Evolutionary conservation across 2,888 invertebrate species (phyloP), one percentile per base, ranked within the genome.

Genomic region (Lepas anatifera): DNA sequence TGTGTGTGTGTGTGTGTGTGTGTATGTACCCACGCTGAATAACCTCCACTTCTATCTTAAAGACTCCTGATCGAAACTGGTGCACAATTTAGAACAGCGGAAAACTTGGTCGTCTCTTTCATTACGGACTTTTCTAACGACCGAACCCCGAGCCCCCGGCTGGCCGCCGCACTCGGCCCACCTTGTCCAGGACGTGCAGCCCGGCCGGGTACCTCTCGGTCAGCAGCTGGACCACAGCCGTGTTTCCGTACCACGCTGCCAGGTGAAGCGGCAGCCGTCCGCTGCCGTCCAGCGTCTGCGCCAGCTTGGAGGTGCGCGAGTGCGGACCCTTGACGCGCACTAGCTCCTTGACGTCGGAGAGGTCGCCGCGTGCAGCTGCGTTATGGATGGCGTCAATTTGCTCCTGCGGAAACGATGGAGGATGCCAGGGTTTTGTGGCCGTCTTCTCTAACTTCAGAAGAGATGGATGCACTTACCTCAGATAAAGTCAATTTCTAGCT

Each of bases 251-350:
- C 72, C 92, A 83, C 0, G 89, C 88, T 1, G 93, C 92, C 18
- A 91, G 89, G 79, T 95, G 95, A 71, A 95, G 82, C 0, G 94
- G 92, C 4, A 92, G 89, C 29, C 92, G 87, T 3, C 92, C 91
- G 76, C 89, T 87, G 50, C 78, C 76, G 79, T 95, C 92, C 75
- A 58, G 35, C 22, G 58, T 35, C 58, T 58, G 58, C 22, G 35
- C 35, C 58, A 58, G 35, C 35, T 89, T 86, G 29, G 95, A 94
- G 72, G 70, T 92, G 87, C 1, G 93, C 94, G 78, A 95, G 75
- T 69, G 77, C 76, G 7, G 77, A 75, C 74, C 80, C 72, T n/a
- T 58, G 58, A 72, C 74, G 75, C 80, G 74, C 75, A 76, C 66
- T 74, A 79, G 74, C 74, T 77, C 68, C 70, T 77, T 76, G 29